Base-by-base conservation (phyloP, 2,797 vertebrate species). In the Gambusia yucatana region DNA sequence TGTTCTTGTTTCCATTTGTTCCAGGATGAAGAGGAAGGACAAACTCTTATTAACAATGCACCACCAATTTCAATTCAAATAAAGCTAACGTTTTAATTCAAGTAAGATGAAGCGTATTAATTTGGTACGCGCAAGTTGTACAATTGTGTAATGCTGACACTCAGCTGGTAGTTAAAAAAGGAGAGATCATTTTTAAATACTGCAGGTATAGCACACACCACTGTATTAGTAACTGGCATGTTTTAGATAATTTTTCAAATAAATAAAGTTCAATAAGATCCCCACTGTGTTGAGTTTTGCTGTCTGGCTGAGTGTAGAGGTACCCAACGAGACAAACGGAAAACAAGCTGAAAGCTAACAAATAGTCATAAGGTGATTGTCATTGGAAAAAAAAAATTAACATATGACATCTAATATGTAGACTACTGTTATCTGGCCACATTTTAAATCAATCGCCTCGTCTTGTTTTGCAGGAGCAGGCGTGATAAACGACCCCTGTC, bases 21-120 rank as follows among this genome's bases (percentile, higher is more conserved):
- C 83, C 76, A 76, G 83, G 84, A 88, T 87, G 80, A 90, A 90
- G 83, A 85, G 84, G 46, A 77, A 78, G 86, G 80, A 86, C 87
- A 84, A 77, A 79, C 79, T 87, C 77, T 92, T 85, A 91, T 93
- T 88, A 92, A 90, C 82, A 86, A 84, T 86, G 85, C 82, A 90
- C 81, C 76, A 88, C 81, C 77, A 82, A 85, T 82, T 47, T 75
- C 75, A 82, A 88, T 82, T 84, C 72, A 80, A 91, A 81, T 44
- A 82, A 77, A 75, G 47, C 43, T 63, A 57, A 75, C 82, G 46
- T 76, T 70, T 83, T 89, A 70, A 63, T 47, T 82, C 75, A 80
- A 90, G 80, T 46, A 82, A 75, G 73, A 43, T 44, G 72, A 67
- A 50, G 71, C 81, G 41, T 76, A 65, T 84, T 87, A 75, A 59